Conservation (phyloP, 64 coral and sea anemone species). For the Montipora cactus region DNA sequence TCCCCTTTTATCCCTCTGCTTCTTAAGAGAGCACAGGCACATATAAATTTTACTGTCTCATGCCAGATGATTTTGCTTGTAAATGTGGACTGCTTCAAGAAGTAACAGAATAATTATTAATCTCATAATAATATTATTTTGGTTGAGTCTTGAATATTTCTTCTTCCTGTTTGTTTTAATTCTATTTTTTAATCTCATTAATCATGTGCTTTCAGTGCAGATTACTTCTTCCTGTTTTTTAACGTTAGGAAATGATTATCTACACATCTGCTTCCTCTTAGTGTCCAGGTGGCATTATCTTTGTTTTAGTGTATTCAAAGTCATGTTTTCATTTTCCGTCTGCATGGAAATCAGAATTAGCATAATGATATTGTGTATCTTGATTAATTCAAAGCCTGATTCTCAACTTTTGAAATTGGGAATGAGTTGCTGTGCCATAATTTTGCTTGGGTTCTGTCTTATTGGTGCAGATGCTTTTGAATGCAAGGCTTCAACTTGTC, state of each 20-base stretch:
- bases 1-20: too few species aligned
- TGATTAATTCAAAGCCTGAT: not conserved
- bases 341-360: not conserved
- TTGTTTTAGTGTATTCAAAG: not conserved
- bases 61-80: too few species aligned
- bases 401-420: too few species aligned
- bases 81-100: too few species aligned
- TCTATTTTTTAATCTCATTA: not conserved
- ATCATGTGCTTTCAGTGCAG: not conserved
- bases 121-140: too few species aligned
- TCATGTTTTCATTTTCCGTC: not conserved
- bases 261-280: not conserved
- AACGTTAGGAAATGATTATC: not conserved
- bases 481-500: conserved; percentile 14
- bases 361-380: not conserved
- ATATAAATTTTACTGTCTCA: too few species aligned
- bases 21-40: too few species aligned
- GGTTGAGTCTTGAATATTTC: too few species aligned
- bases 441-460: not conserved
- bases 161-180: not conserved
- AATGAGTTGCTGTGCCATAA: not conserved
- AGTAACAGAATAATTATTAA: too few species aligned
- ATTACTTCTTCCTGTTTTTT: not conserved
- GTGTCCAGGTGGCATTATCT: not conserved
- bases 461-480: conserved; percentile 44